A percentile compares a stretch with the other conserved stretches of the same genome.
These are phyloP conservation scores for Myiagra hebetior DNA, from an alignment of 2,113 vertebrate genomes.

Conservation along the genomic window DNA sequence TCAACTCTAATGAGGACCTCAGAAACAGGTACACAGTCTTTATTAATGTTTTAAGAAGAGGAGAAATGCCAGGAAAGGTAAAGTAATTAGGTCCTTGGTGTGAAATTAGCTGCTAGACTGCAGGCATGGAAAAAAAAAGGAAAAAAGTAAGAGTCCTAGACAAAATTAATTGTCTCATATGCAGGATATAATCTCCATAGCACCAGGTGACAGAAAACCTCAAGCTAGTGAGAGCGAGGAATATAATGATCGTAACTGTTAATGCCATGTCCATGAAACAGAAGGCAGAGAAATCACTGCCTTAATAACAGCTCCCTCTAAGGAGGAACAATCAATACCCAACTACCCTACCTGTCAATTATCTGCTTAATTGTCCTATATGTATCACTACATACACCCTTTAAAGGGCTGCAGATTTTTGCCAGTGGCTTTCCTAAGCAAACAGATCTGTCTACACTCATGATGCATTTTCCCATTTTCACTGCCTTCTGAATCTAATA, in stretches of 20 bases:
- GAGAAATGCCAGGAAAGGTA: constrained; percentile 9
- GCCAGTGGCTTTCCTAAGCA: neutral
- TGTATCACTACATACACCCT: neutral
- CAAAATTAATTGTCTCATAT: constrained; percentile 16
- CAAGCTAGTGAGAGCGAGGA: neutral
- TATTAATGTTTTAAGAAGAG: neutral
- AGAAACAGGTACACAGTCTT: neutral
- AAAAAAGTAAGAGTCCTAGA: neutral
- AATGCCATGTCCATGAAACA: neutral
- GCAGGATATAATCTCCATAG: neutral
- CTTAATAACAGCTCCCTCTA: neutral
- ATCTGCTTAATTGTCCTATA: neutral
- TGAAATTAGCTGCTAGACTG: constrained; percentile 6
- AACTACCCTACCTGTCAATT: neutral
- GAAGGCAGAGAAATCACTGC: neutral
- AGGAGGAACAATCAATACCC: neutral
- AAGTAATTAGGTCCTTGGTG: constrained; percentile 25
- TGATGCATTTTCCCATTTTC: neutral
- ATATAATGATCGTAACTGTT: neutral
- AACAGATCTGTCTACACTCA: neutral
- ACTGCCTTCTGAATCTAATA: neutral
- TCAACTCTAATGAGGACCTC: constrained; percentile 3
- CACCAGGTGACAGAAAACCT: neutral
- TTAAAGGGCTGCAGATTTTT: neutral
- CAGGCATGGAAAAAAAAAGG: neutral